Evolutionary conservation across 2,113 vertebrate genomes (phyloP), one percentile per base, ranked within the genome.

Genomic region (Rhegmatorhina hoffmannsi): DNA sequence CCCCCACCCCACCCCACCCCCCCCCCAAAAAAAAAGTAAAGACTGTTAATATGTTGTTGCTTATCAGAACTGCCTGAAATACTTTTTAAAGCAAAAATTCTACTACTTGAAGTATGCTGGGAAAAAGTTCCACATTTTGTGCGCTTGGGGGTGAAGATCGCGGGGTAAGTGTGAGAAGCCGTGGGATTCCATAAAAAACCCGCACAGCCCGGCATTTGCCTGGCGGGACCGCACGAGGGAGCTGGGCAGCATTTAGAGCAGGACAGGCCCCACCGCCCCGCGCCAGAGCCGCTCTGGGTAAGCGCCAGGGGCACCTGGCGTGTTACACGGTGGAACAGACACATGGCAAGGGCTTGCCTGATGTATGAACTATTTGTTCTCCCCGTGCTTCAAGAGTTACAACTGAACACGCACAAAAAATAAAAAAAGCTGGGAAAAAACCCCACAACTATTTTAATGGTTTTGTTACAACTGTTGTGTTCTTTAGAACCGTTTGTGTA

Each of bases 361-460:
- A 21, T 4, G 10, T 1, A 15, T 8, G 15, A 66, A 44, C n/a
- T 18, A 18, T 49, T 60, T 70, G 13, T 59, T 78, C 44, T 91
- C 18, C 34, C 36, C 53, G 1, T 23, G 25, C 28, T 80, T 36
- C 19, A 11, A 33, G 34, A 83, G 44, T 56, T 74, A 81, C 43
- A 77, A 34, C 12, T 66, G 19, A 82, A 76, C 38, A 17, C 49
- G 49, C 26, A 34, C 4, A 53, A 23, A 77, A 26, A 70, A 34
- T 7, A 68, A 75, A 49, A 6, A 50, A 63, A 79, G 21, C 5
- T 56, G 75, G 53, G 28, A 69, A 84, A 67, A 36, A 28, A 1
- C 0, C 0, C 1, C 15, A 9, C 7, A 4, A n/a, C 6, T 3
- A 14, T 50, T 69, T 89, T 3, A 58, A 69, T 74, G 29, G 4